These are phyloP conservation scores for Andricus grossulariae DNA, from an alignment of 1,140 invertebrate species.

Conservation along the genomic window DNA sequence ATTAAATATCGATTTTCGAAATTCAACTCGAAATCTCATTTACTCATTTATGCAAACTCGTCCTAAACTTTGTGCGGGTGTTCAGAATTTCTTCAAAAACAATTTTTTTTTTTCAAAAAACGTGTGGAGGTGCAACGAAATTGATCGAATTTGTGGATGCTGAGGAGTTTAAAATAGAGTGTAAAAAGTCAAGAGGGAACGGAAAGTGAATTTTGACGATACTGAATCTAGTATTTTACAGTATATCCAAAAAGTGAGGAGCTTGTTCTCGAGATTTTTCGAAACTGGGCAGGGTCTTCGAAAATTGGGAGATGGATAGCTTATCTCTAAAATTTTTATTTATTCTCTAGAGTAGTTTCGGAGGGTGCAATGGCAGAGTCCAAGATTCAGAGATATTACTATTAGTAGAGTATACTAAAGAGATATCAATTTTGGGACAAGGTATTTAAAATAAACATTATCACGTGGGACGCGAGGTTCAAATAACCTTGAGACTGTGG, in stretches of 20 bases:
- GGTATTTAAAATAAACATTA: conserved; percentile 16
- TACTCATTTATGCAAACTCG: neutral
- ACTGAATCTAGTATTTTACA: conserved; percentile 28
- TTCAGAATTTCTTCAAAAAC: neutral
- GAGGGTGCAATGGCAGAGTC: conserved; percentile 2
- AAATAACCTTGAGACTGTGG: conserved; percentile 12
- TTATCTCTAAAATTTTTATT: conserved; percentile 23
- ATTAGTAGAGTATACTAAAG: neutral
- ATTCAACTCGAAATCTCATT: neutral
- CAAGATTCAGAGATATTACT: neutral
- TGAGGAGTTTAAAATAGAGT: neutral
- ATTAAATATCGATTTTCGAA: neutral
- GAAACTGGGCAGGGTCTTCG: neutral
- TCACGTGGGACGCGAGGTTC: neutral
- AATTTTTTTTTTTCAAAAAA: neutral
- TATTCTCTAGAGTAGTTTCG: conserved; percentile 19
- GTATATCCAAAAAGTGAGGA: conserved; percentile 5
- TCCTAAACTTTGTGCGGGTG: conserved; percentile 10
- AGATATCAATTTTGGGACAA: conserved; percentile 1
- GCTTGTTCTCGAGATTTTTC: neutral
- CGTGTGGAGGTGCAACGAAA: neutral
- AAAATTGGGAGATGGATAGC: neutral
- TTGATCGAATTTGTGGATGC: neutral
- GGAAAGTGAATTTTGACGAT: conserved; percentile 11
- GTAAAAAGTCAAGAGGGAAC: neutral